Percentiles rank a stretch among this genome's conserved stretches.
phyloP scores from a whole-genome alignment of 2,888 invertebrate genomes.

The Imbricaverruca yamaguchii region DNA sequence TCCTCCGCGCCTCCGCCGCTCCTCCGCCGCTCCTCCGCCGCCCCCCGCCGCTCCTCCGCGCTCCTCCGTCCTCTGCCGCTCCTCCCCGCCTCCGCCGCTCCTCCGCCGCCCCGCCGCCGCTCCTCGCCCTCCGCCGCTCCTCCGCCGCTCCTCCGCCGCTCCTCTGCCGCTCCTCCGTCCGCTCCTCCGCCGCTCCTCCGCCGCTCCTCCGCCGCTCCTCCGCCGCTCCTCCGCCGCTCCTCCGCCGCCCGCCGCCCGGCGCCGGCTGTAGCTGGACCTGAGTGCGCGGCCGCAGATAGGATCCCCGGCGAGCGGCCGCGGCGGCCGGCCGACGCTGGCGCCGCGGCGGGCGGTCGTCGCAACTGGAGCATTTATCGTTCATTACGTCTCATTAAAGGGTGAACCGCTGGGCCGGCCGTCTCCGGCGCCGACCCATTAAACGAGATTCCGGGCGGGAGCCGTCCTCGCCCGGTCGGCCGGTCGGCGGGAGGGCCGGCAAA shows the following conservation, averaged over 20 bases:
- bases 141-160: too few relatives aligned
- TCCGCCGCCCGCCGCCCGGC: not conserved
- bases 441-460: conserved; percentile 13
- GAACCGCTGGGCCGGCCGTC: conserved; percentile 1
- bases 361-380: conserved; percentile 15
- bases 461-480: not conserved
- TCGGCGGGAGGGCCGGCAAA: not conserved
- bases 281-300: not conserved
- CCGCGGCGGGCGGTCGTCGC: not conserved
- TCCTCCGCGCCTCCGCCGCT: too few relatives aligned
- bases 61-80: too few relatives aligned
- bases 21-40: too few relatives aligned
- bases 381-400: conserved; percentile 21
- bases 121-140: too few relatives aligned
- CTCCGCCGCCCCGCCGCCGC: too few relatives aligned
- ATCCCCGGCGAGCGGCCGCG: not conserved
- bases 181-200: too few relatives aligned
- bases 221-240: too few relatives aligned
- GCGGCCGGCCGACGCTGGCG: not conserved
- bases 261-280: not conserved
- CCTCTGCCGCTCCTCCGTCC: too few relatives aligned
- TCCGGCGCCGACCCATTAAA: conserved; percentile 6
- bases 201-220: too few relatives aligned
- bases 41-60: too few relatives aligned
- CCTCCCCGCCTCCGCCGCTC: too few relatives aligned